Evolutionary conservation across 64 coral and sea anemone species (phyloP).

Genomic region (Cladopsammia gracilis): DNA sequence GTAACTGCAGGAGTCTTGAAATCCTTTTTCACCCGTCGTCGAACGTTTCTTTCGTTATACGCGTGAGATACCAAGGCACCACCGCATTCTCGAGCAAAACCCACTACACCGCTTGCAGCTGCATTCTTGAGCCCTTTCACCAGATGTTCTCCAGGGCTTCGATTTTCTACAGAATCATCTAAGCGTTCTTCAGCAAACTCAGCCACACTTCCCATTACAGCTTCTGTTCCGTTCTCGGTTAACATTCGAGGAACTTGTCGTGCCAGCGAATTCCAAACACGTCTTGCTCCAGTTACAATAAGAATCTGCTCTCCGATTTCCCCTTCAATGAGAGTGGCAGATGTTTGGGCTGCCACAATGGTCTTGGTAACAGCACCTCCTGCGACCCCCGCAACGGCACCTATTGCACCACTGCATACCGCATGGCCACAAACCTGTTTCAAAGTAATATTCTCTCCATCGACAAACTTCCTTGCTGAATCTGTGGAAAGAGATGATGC

Average conservation of each 20-base stretch:
- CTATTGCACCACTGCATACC: background rate
- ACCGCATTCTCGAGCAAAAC: background rate
- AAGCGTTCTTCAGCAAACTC: slow-evolving; percentile 49
- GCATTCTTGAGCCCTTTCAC: background rate
- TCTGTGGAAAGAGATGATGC: slow-evolving; percentile 31
- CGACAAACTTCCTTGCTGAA: slow-evolving; percentile 14
- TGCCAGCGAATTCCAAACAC: slow-evolving; percentile 9
- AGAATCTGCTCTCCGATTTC: slow-evolving; percentile 52
- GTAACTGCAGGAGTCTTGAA: background rate
- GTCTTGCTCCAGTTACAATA: slow-evolving; percentile 36
- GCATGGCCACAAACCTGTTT: slow-evolving; percentile 4
- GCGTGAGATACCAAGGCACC: background rate
- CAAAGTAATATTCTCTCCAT: slow-evolving; percentile 43
- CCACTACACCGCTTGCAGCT: background rate
- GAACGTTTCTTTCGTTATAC: background rate
- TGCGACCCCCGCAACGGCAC: slow-evolving; percentile 17
- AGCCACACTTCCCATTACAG: background rate
- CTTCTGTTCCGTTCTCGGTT: slow-evolving; percentile 35
- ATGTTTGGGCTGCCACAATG: background rate
- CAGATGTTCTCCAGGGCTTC: slow-evolving; percentile 13
- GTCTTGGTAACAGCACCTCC: slow-evolving; percentile 56
- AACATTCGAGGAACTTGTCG: background rate
- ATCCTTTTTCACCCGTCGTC: slow-evolving; percentile 9
- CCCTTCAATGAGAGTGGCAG: slow-evolving; percentile 36
- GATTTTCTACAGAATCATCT: slow-evolving; percentile 71